Conservation (phyloP, 2,888 invertebrate species). For the Lordiphosa fenestrarum region DNA sequence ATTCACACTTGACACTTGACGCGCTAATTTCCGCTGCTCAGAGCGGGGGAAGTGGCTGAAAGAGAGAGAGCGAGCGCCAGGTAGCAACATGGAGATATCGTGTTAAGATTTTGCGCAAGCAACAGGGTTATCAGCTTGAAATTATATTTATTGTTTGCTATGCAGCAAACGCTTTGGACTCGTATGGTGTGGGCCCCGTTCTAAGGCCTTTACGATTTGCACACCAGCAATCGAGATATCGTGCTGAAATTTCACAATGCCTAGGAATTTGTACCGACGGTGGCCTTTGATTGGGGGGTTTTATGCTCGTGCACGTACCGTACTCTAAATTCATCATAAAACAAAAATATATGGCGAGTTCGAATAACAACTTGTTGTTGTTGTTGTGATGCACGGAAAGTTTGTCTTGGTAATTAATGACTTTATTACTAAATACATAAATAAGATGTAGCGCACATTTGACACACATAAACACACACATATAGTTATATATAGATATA, state of each 20-base stretch:
- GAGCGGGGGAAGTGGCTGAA: too few relatives aligned
- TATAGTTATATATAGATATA: constrained; percentile 51
- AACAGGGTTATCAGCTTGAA: constrained; percentile 62
- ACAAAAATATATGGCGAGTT: constrained; percentile 6
- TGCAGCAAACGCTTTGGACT: constrained; percentile 16
- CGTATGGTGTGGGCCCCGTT: constrained; percentile 4
- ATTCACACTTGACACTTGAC: constrained; percentile 69
- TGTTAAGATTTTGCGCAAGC: constrained; percentile 63
- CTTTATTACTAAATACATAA: constrained; percentile 31
- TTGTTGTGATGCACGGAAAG: too few relatives aligned
- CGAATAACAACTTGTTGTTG: neutral
- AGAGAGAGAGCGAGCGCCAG: constrained; percentile 8
- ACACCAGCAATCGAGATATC: constrained; percentile 50
- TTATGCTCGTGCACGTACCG: constrained; percentile 47
- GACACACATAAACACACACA: constrained; percentile 28
- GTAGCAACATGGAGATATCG: constrained; percentile 54
- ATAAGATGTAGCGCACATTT: constrained; percentile 11
- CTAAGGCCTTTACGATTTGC: constrained; percentile 49
- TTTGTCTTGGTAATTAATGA: constrained; percentile 6
- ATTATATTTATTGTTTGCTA: constrained; percentile 51
- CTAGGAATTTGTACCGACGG: constrained; percentile 16
- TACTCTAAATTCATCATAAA: constrained; percentile 10
- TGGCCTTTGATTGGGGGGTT: constrained; percentile 15
- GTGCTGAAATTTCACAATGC: constrained; percentile 62
- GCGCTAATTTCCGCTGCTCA: constrained; percentile 67